Evolutionary conservation across 2,113 vertebrate genomes (phyloP), one percentile per base, ranked within the genome.

Genomic region (Collichthys lucidus): DNA sequence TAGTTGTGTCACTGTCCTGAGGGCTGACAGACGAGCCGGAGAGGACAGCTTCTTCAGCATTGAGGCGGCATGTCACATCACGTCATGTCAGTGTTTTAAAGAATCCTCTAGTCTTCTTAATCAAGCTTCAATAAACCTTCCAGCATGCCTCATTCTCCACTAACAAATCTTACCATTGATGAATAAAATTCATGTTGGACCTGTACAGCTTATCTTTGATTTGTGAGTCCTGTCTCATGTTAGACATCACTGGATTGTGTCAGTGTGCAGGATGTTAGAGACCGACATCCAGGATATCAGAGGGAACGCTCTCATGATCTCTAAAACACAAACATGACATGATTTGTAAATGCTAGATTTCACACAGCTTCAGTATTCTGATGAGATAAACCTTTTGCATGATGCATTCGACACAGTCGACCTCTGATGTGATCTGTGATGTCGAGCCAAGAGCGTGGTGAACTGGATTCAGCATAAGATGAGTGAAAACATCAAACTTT

Each of bases 221-320:
- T 17, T n/a, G 17, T 15, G 55, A 2, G 5, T 55, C 47, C n/a
- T 62, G 12, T 26, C 20, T n/a, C 47, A 74, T 11, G 7, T 20
- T 0, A 29, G 15, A 64, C 35, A 40, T 62, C 17, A 8, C 9
- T 22, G 62, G 22, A 42, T 69, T 49, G 26, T 56, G 6, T 24
- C 63, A 59, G 59, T n/a, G 12, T 60, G 42, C 31, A 47, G 50
- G 68, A 79, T 65, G 20, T 20, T 22, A 16, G 14, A 47, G 56
- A 70, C 3, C 31, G 17, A 65, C 71, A 60, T 44, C 55, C 15
- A 68, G 47, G 29, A n/a, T 29, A 66, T 60, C 35, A 61, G 47
- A 74, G 9, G 17, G 4, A 26, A 40, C 9, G 11, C 26, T 59
- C 4, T 47, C 22, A 29, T 46, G 22, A 60, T 72, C 29, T 73